These are phyloP conservation scores for Poeciliopsis paucimaculata DNA, from an alignment of 2,797 vertebrate genomes.

Conservation along the genomic window DNA sequence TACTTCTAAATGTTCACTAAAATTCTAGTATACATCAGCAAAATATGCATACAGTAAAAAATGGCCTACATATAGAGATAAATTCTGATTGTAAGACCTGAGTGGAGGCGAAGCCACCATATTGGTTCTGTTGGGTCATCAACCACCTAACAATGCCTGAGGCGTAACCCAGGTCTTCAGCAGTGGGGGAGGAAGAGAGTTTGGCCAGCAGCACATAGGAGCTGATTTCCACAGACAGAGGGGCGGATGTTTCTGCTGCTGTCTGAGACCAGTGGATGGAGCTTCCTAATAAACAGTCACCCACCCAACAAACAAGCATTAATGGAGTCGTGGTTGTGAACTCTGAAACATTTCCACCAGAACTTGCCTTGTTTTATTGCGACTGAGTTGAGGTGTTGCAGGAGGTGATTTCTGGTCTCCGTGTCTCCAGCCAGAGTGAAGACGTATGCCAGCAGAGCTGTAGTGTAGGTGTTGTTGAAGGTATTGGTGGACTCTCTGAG, in stretches of 20 bases:
- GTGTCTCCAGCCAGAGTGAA: conserved; percentile 83
- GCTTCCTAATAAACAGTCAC: conserved; percentile 55
- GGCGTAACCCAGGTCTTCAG: conserved; percentile 76
- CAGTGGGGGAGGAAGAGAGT: conserved; percentile 67
- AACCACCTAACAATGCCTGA: conserved; percentile 83
- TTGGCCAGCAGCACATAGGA: conserved; percentile 83
- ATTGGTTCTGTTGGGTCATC: conserved; percentile 80
- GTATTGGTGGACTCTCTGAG: conserved; percentile 55
- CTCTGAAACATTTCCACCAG: not conserved
- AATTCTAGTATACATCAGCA: not conserved
- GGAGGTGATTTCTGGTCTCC: conserved; percentile 58
- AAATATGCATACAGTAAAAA: not conserved
- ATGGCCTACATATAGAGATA: not conserved
- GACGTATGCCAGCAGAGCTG: conserved; percentile 84
- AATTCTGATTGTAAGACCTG: not conserved
- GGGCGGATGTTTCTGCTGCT: conserved; percentile 44
- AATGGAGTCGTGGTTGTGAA: not conserved
- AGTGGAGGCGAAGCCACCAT: conserved; percentile 4
- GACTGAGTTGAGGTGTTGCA: conserved; percentile 61
- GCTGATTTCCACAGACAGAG: conserved; percentile 86
- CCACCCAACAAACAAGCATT: not conserved
- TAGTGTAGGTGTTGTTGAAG: conserved; percentile 75
- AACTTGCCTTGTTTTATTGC: conserved; percentile 67
- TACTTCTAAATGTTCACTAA: not conserved
- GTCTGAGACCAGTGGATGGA: conserved; percentile 72